These are phyloP conservation scores for Ascaphus truei DNA, from an alignment of 2,113 vertebrate species.

Conservation along the genomic window DNA sequence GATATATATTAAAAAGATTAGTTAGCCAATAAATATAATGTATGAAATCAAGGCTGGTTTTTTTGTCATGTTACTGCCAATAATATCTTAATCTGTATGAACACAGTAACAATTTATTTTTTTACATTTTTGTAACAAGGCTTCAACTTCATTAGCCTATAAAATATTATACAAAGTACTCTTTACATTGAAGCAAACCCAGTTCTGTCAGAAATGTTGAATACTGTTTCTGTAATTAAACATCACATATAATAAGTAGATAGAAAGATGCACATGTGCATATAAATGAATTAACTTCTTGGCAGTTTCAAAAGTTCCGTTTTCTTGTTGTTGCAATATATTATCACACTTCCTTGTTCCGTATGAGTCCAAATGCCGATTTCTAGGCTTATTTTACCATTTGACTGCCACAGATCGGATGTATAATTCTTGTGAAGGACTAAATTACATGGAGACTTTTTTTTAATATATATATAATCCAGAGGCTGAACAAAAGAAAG, in stretches of 20 bases:
- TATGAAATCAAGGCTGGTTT: neutral
- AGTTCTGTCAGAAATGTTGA: conserved; percentile 27
- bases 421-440: conserved; percentile 1
- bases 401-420: conserved; percentile 20
- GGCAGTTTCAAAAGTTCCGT: conserved; percentile 22
- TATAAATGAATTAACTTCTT: conserved; percentile 29
- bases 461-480: conserved; percentile 1
- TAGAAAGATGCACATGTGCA: conserved; percentile 35
- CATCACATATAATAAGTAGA: conserved; percentile 34
- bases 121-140: conserved; percentile 35
- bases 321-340: neutral
- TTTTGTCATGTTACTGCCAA: conserved; percentile 32
- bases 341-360: neutral
- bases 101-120: conserved; percentile 30
- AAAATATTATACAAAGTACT: conserved; percentile 37
- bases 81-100: conserved; percentile 27
- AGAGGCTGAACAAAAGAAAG: conserved; percentile 9
- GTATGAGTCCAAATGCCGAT: conserved; percentile 4
- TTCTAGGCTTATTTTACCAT: neutral
- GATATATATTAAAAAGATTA: too few species aligned
- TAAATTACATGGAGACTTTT: conserved; percentile 4
- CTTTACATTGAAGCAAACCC: conserved; percentile 34
- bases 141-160: conserved; percentile 35
- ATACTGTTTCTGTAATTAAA: conserved; percentile 20
- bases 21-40: neutral